Conservation (phyloP, 2,888 invertebrate genomes). For the Bembecia ichneumoniformis region DNA sequence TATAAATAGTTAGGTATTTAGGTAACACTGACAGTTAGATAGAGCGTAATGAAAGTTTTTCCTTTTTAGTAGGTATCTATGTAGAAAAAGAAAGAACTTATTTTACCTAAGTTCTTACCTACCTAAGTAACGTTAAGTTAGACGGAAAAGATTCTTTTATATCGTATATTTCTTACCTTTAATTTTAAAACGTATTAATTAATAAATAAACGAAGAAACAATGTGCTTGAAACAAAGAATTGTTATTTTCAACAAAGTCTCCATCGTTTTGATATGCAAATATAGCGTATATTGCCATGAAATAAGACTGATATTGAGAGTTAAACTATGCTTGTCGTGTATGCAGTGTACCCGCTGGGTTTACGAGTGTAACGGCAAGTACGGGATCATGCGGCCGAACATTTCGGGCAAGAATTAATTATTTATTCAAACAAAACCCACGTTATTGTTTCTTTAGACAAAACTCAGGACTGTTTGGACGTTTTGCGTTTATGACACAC, state of each 20-base stretch:
- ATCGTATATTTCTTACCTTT: no score
- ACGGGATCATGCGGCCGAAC: conserved; percentile 49
- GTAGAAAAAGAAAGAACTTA: no score
- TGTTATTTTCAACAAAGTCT: background rate
- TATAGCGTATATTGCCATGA: conserved; percentile 9
- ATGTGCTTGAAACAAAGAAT: background rate
- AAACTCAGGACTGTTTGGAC: conserved; percentile 56
- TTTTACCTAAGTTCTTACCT: no score
- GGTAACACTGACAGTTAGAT: background rate
- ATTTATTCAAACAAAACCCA: conserved; percentile 62
- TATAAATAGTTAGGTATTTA: background rate
- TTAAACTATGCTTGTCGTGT: conserved; percentile 14
- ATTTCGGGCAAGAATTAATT: conserved; percentile 57
- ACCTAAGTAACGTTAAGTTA: no score
- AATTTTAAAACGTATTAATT: background rate
- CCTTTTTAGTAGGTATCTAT: no score
- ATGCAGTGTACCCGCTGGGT: conserved; percentile 44
- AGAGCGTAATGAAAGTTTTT: background rate
- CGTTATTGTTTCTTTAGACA: conserved; percentile 55
- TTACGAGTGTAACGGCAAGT: conserved; percentile 56
- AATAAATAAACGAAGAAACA: background rate
- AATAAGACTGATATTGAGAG: conserved; percentile 14
- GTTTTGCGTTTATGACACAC: conserved; percentile 61
- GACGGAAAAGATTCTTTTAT: no score
- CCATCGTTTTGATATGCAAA: background rate